Conservation (phyloP, 2,113 vertebrate species). For the Eidolon helvum region DNA sequence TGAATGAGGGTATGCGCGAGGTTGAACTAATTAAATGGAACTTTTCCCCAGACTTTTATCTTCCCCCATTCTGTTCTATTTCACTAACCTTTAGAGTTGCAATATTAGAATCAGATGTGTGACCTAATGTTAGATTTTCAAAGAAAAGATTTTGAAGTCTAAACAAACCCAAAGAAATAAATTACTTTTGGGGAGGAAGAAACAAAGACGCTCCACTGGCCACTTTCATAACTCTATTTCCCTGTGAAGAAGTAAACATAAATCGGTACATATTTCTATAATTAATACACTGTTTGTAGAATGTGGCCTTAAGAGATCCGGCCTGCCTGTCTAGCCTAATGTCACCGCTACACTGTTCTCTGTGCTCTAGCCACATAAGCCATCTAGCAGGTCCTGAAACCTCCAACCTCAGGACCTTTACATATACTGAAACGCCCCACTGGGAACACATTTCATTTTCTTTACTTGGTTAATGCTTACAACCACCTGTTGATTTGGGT, state of each 20-base stretch:
- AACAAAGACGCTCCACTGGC: not conserved
- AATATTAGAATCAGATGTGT: not conserved
- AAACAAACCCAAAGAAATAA: not conserved
- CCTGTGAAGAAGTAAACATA: not conserved
- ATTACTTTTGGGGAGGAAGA: not conserved
- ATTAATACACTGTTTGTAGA: not conserved
- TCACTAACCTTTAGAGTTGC: conserved; percentile 7
- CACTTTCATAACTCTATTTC: not conserved
- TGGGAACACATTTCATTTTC: not conserved
- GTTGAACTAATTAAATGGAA: not conserved
- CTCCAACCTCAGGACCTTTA: not conserved
- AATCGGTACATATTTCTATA: not conserved
- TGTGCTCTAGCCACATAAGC: not conserved
- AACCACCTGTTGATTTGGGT: not conserved
- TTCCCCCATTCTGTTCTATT: not conserved
- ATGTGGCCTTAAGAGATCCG: not conserved
- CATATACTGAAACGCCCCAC: fast-evolving
- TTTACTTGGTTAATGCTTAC: not conserved
- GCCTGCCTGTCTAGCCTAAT: not conserved
- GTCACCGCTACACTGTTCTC: not conserved
- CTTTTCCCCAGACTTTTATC: not conserved
- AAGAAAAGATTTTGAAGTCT: not conserved
- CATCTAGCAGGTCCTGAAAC: not conserved
- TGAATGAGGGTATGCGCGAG: not conserved
- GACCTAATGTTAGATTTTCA: not conserved